Evolutionary conservation across 2,888 invertebrate species (phyloP).

Genomic region (Netelia melanura): DNA sequence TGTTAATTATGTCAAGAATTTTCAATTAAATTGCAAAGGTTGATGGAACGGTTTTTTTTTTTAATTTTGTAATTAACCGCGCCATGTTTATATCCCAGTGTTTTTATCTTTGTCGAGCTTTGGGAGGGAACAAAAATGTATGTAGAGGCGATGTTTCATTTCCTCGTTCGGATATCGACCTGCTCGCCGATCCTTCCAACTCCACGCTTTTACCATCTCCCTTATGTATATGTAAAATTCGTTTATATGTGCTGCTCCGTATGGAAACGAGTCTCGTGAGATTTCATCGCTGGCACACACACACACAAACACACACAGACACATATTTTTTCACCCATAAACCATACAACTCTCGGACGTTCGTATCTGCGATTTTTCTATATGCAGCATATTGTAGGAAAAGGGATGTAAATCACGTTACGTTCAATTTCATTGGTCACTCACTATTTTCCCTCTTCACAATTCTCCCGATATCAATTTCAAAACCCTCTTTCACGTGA

Average conservation of each 20-base stretch:
- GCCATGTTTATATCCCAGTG: neutral
- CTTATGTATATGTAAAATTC: slow-evolving; percentile 16
- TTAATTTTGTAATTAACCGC: too few species aligned
- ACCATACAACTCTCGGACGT: slow-evolving; percentile 9
- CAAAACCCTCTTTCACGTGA: too few species aligned
- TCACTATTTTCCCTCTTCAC: neutral
- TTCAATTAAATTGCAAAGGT: too few species aligned
- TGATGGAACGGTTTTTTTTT: too few species aligned
- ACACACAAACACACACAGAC: neutral
- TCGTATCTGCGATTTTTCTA: neutral
- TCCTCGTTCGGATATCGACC: slow-evolving; percentile 56
- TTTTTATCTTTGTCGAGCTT: neutral
- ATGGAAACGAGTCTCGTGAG: slow-evolving; percentile 44
- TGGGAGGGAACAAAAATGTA: slow-evolving; percentile 7
- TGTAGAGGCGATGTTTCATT: slow-evolving; percentile 36
- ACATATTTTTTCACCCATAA: slow-evolving; percentile 24
- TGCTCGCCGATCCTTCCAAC: slow-evolving; percentile 38
- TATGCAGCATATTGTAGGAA: neutral
- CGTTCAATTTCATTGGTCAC: slow-evolving; percentile 19
- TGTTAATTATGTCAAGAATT: slow-evolving; percentile 1
- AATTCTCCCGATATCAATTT: neutral
- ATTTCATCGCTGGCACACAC: slow-evolving; percentile 21
- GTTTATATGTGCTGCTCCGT: slow-evolving; percentile 16
- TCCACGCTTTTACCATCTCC: neutral
- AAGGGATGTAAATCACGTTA: slow-evolving; percentile 22